These are phyloP conservation scores for Scaptomyza parva DNA, from an alignment of 2,888 invertebrate species.

Conservation along the genomic window DNA sequence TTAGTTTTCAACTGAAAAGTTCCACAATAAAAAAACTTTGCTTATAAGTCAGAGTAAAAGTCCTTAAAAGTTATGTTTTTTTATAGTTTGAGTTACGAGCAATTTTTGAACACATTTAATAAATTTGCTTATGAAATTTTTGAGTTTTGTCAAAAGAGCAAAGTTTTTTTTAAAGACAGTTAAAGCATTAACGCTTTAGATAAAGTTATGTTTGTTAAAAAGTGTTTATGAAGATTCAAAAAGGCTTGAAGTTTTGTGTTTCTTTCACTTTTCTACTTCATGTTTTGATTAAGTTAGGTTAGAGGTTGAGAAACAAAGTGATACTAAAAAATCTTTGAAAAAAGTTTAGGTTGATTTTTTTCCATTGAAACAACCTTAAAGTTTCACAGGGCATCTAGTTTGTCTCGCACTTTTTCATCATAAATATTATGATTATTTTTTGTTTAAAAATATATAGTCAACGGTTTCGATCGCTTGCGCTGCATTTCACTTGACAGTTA, in stretches of 20 bases:
- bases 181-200: neutral
- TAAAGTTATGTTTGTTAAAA: neutral
- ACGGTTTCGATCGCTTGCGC: slow-evolving; percentile 41
- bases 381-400: neutral
- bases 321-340: too few relatives aligned
- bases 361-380: neutral
- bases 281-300: neutral
- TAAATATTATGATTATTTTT: slow-evolving; percentile 14
- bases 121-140: neutral
- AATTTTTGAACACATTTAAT: too few relatives aligned
- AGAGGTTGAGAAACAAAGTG: too few relatives aligned
- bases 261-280: neutral
- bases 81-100: neutral
- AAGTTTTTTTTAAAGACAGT: neutral
- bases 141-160: neutral
- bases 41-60: neutral
- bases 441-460: slow-evolving; percentile 20
- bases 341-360: too few relatives aligned
- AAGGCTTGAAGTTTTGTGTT: neutral
- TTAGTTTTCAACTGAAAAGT: neutral
- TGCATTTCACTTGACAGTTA: slow-evolving; percentile 61
- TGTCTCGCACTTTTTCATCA: neutral
- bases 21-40: neutral
- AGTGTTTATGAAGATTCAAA: neutral
- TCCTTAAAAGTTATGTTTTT: neutral